Evolutionary conservation across 2,888 invertebrate species (phyloP), one percentile per base, ranked within the genome.

Genomic region (Scelioninae gen. 1): DNA sequence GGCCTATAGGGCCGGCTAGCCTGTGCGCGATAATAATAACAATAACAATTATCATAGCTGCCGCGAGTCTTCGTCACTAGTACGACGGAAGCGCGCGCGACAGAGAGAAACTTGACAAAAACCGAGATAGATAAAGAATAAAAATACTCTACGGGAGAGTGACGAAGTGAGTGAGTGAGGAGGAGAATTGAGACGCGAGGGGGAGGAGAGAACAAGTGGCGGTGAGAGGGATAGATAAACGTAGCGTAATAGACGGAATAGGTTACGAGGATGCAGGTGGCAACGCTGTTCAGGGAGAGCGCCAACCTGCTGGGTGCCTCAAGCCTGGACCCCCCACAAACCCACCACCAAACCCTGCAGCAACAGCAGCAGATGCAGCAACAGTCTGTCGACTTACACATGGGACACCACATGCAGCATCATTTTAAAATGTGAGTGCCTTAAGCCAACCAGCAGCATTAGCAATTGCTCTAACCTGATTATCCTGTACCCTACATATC

Each of bases 281-380:
- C 95, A 90, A 95, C 94, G 92, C 92, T 95, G 91, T 95, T 95
- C 91, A 94, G 95, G 90, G 95, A 95, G 93, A 94, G 94, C 92
- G 94, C 94, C 91, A 94, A 94, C 91, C 93, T 95, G 91, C 93
- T 95, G 90, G 95, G 95, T 89, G 95, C 94, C 90, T 94, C 94
- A 87, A 94, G 94, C 93, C 94, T 94, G 90, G 93, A 94, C 92
- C 93, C 93, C 90, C 92, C 92, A 65, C 92, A 90, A 84, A 90
- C 90, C 66, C 92, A 89, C 85, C 91, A 91, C 84, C 92, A 92
- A 72, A 87, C 84, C 34, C 84, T 86, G 16, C 77, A 88, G 63
- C 89, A 90, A 47, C 86, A 87, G 10, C 88, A 87, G 66, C 88
- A 86, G 31, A 87, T 87, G 69, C 89, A 90, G 47, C 89, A 88